phyloP scores from a whole-genome alignment of 2,113 vertebrate species.

The Potamarius usumacintae region DNA sequence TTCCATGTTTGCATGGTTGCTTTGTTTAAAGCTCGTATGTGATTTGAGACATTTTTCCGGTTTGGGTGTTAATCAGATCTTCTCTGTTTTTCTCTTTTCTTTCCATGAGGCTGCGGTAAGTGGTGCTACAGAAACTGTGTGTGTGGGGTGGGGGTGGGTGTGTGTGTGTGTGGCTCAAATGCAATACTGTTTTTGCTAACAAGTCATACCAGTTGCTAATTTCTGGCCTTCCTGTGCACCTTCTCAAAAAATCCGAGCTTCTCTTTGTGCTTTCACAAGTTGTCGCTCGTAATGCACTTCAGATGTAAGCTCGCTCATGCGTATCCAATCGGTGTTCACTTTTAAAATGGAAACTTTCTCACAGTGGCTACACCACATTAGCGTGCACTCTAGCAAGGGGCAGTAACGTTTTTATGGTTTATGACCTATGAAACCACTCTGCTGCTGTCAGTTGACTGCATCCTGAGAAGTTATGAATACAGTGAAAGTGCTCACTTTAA shows the following conservation, averaged over 20 bases:
- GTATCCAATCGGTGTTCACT: background rate
- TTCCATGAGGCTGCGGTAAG: conserved; percentile 91
- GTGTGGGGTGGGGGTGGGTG: conserved; percentile 30
- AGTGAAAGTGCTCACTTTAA: conserved; percentile 3
- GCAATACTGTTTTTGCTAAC: conserved; percentile 16
- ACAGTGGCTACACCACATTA: no score
- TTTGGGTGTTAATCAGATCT: conserved; percentile 49
- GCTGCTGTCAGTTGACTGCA: background rate
- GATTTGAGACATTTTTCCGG: background rate
- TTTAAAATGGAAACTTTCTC: conserved; percentile 25
- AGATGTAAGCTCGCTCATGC: background rate
- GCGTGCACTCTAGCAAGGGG: background rate
- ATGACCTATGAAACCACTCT: conserved; percentile 31
- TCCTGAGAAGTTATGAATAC: background rate
- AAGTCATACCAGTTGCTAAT: conserved; percentile 7
- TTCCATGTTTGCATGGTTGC: conserved; percentile 13
- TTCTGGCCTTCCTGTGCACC: background rate
- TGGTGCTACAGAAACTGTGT: conserved; percentile 55
- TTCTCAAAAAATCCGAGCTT: background rate
- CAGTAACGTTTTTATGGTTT: conserved; percentile 32
- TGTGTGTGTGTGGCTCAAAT: conserved; percentile 29
- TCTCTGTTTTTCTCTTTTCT: conserved; percentile 52
- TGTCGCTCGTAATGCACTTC: background rate
- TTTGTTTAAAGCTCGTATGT: background rate
- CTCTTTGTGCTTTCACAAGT: background rate